Percentiles rank a stretch among this genome's conserved stretches.
Conservation (phyloP, 2,113 vertebrate genomes). For the Uria aalge region DNA sequence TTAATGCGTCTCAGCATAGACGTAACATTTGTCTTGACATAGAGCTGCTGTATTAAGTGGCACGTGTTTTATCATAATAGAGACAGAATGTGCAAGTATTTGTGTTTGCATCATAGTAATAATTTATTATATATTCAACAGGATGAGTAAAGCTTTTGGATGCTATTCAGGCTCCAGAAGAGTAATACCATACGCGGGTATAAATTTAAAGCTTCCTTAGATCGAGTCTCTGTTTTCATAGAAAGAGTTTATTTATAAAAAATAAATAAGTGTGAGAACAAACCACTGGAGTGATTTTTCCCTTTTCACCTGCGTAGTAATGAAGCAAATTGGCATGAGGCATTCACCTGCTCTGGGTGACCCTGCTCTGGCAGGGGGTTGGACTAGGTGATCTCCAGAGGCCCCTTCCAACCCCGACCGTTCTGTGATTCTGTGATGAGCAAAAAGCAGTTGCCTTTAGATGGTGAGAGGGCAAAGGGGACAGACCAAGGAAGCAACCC, state of each 20-base stretch:
- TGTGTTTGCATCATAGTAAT: not conserved
- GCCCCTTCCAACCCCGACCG: too few species aligned
- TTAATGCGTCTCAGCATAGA: not conserved
- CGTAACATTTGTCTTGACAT: not conserved
- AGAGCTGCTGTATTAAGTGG: constrained; percentile 14
- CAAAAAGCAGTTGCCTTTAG: not conserved
- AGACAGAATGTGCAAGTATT: constrained; percentile 11
- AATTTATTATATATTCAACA: constrained; percentile 26
- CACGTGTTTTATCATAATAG: not conserved
- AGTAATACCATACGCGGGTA: not conserved
- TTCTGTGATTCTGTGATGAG: too few species aligned
- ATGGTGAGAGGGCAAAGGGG: not conserved
- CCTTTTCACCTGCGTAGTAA: not conserved
- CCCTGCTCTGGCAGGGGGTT: too few species aligned
- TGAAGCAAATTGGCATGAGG: not conserved
- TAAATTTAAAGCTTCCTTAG: not conserved
- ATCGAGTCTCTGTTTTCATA: not conserved
- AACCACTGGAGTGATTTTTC: not conserved
- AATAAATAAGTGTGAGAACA: not conserved
- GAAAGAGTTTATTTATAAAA: not conserved
- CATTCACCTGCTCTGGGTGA: too few species aligned
- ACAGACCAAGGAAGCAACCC: not conserved
- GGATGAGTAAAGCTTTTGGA: not conserved
- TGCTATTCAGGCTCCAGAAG: not conserved
- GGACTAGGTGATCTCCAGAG: too few species aligned